Percentiles rank a stretch among this genome's conserved stretches.
Evolutionary conservation across 2,888 invertebrate genomes (phyloP).

Genomic region (Microctonus brassicae): DNA sequence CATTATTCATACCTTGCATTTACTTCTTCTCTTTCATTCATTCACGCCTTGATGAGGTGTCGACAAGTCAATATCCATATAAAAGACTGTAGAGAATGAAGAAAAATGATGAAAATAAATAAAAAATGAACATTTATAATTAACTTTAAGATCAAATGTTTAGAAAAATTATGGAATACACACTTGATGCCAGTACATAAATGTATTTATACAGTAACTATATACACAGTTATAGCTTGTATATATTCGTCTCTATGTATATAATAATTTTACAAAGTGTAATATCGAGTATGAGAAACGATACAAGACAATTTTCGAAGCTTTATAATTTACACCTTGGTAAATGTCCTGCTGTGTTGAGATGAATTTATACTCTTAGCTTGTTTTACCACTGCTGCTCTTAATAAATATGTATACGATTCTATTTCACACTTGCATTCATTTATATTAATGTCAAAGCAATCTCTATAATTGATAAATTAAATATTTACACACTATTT

Average conservation of each 20-base stretch:
- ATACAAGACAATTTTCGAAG: conserved; percentile 48
- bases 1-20: background rate
- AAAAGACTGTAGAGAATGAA: conserved; percentile 7
- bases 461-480: background rate
- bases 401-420: conserved; percentile 21
- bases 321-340: conserved; percentile 50
- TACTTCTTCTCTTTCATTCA: background rate
- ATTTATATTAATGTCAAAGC: conserved; percentile 10
- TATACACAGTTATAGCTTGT: no score
- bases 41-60: background rate
- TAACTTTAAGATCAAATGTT: conserved; percentile 40
- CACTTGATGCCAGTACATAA: conserved; percentile 5
- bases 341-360: conserved; percentile 45
- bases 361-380: conserved; percentile 46
- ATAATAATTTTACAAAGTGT: conserved; percentile 23
- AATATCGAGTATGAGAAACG: conserved; percentile 38
- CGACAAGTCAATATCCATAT: background rate
- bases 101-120: conserved; percentile 6
- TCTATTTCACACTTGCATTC: conserved; percentile 4
- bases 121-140: conserved; percentile 35
- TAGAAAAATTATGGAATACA: conserved; percentile 14
- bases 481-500: background rate
- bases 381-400: conserved; percentile 45
- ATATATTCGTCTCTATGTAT: conserved; percentile 5
- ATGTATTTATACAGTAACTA: background rate